Percentiles rank a stretch among this genome's conserved stretches.
These are phyloP conservation scores for Cryptotermes secundus DNA, from an alignment of 1,140 invertebrate species.

Conservation along the genomic window DNA sequence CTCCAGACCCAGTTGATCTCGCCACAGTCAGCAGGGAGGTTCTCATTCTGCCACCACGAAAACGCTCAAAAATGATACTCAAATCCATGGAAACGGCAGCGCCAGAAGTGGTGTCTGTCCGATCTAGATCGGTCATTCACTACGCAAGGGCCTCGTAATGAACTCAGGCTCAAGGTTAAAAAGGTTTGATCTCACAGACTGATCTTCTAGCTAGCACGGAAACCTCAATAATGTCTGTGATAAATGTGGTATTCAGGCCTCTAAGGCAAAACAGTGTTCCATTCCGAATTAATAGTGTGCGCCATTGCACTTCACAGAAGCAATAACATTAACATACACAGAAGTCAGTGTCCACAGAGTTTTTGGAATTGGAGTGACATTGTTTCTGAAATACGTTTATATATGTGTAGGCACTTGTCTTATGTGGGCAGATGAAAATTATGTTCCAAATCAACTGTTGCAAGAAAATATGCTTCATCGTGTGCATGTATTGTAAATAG, in stretches of 20 bases:
- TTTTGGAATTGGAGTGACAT: neutral
- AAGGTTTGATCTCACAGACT: constrained; percentile 17
- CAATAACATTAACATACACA: neutral
- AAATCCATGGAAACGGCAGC: constrained; percentile 61
- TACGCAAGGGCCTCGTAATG: constrained; percentile 70
- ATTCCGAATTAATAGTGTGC: neutral
- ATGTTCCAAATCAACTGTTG: neutral
- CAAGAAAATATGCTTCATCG: neutral
- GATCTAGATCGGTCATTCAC: constrained; percentile 78
- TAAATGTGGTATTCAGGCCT: constrained; percentile 22
- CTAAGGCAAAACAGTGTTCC: neutral
- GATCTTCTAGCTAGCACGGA: neutral
- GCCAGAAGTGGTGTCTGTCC: constrained; percentile 48
- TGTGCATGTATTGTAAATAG: neutral
- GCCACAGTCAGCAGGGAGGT: constrained; percentile 58
- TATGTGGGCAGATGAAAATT: neutral
- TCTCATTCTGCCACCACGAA: constrained; percentile 70
- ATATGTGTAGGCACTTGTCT: neutral
- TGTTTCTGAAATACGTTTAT: neutral
- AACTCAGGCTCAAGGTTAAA: constrained; percentile 14
- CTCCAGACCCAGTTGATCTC: constrained; percentile 58
- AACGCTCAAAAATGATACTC: constrained; percentile 74
- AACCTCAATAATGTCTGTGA: constrained; percentile 24
- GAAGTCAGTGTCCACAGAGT: neutral
- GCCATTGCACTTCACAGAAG: neutral